Conservation (phyloP, 1,140 invertebrate genomes). For the Hyposmocoma kahamanoa region DNA sequence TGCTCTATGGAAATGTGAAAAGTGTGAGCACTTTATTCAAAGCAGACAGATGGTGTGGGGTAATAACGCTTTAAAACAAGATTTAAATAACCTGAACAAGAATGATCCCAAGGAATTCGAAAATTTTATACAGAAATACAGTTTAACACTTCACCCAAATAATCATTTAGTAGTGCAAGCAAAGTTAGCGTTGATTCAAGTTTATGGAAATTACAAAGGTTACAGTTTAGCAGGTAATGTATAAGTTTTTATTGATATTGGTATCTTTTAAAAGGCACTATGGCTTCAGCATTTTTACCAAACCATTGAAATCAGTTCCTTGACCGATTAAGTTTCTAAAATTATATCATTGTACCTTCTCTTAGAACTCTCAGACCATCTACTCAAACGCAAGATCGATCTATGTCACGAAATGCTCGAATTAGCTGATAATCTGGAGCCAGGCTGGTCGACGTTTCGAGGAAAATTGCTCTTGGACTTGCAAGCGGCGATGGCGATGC, state of each 20-base stretch:
- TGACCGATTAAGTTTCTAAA: no score
- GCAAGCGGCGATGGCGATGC: slow-evolving; percentile 75
- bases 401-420: slow-evolving; percentile 79
- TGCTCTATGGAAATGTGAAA: slow-evolving; percentile 77
- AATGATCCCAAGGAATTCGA: slow-evolving; percentile 74
- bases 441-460: slow-evolving; percentile 77
- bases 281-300: no score
- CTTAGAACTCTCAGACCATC: slow-evolving; percentile 75
- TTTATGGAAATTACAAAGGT: slow-evolving; percentile 77
- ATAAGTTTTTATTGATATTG: background rate
- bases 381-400: slow-evolving; percentile 76
- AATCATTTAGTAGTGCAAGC: slow-evolving; percentile 80
- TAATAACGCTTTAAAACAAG: slow-evolving; percentile 76
- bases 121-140: slow-evolving; percentile 77
- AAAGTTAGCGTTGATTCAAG: slow-evolving; percentile 78
- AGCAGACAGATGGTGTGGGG: slow-evolving; percentile 75
- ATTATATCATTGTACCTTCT: slow-evolving; percentile 19
- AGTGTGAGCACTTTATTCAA: slow-evolving; percentile 73
- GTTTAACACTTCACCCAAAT: slow-evolving; percentile 75
- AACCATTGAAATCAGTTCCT: no score
- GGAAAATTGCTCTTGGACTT: slow-evolving; percentile 78
- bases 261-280: background rate
- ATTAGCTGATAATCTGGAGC: slow-evolving; percentile 76
- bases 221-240: slow-evolving; percentile 72
- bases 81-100: slow-evolving; percentile 75